Conservation (phyloP, 2,797 vertebrate species). For the Kryptolebias ocellatus region DNA sequence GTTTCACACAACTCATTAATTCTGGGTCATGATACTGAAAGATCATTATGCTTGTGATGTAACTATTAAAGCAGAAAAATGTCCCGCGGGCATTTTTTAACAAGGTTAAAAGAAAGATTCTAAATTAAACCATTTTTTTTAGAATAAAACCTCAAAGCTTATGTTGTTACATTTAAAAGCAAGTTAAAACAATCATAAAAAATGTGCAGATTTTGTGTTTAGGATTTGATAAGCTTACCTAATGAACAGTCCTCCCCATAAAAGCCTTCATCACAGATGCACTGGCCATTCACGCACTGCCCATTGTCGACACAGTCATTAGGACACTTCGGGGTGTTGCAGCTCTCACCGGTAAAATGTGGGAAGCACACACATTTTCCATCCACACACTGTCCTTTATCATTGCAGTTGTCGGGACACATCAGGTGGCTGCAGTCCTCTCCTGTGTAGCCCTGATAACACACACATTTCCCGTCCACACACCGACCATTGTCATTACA, state of each 20-base stretch:
- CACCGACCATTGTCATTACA: constrained; percentile 87
- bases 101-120: neutral
- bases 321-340: constrained; percentile 82
- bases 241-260: constrained; percentile 83
- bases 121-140: too few relatives aligned
- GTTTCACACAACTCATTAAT: too few relatives aligned
- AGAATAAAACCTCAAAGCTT: neutral
- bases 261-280: constrained; percentile 87
- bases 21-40: too few relatives aligned
- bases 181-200: neutral
- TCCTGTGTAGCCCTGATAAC: constrained; percentile 81
- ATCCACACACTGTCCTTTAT: constrained; percentile 84
- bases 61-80: neutral
- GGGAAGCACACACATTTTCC: constrained; percentile 85
- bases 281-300: constrained; percentile 86
- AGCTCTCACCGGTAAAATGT: constrained; percentile 83
- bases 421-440: constrained; percentile 81
- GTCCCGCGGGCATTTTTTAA: neutral
- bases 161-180: neutral
- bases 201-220: neutral
- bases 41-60: too few relatives aligned
- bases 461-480: constrained; percentile 83
- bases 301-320: constrained; percentile 85
- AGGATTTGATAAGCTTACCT: constrained; percentile 63
- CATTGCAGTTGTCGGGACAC: constrained; percentile 86